Percentiles rank a stretch among this genome's conserved stretches.
phyloP scores from a whole-genome alignment of 2,113 vertebrate species.

The Myotis lucifugus region DNA sequence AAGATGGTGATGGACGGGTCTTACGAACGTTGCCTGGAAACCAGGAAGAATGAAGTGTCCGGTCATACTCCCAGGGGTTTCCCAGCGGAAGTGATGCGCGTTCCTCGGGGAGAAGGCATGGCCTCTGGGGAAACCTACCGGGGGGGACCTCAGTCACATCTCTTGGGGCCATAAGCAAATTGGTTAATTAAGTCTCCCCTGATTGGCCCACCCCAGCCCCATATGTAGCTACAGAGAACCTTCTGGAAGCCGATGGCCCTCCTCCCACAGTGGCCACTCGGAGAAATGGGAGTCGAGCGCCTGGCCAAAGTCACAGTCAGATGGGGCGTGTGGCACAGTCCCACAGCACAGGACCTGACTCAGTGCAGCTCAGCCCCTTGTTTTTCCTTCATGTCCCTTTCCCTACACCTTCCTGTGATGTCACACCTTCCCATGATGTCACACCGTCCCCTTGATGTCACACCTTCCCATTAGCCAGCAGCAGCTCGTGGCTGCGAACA shows the following conservation, averaged over 20 bases:
- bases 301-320: not conserved
- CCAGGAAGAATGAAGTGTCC: not conserved
- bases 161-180: not conserved
- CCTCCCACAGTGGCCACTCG: not conserved
- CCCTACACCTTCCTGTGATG: not conserved
- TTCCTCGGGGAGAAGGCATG: not conserved
- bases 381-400: not conserved
- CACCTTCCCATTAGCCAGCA: too few species aligned
- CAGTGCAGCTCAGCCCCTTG: not conserved
- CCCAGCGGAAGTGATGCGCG: not conserved
- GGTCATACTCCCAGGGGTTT: not conserved
- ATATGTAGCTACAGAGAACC: not conserved
- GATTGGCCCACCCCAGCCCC: not conserved
- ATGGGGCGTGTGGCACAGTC: rapidly evolving
- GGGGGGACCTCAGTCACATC: rapidly evolving
- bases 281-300: not conserved
- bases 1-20: not conserved
- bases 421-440: too few species aligned
- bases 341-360: not conserved
- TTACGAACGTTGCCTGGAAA: not conserved
- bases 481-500: too few species aligned
- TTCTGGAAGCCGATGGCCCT: not conserved
- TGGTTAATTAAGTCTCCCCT: not conserved
- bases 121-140: not conserved
- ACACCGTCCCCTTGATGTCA: too few species aligned